Conservation (phyloP, 2,113 vertebrate species). For the Tenrec ecaudatus region DNA sequence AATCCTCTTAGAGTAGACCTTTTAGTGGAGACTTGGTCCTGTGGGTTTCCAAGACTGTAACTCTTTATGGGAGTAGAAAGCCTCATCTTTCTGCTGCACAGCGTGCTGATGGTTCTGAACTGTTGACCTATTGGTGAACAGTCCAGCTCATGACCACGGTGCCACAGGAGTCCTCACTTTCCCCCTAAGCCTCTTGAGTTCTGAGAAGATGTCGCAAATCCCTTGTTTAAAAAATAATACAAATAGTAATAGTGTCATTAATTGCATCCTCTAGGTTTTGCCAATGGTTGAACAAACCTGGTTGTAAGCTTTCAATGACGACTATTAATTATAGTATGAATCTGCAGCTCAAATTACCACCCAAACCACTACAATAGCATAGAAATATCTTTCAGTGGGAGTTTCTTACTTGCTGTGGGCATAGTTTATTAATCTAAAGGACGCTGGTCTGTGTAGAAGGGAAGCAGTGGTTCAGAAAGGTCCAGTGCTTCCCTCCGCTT, state of each 20-base stretch:
- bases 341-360: neutral
- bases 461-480: neutral
- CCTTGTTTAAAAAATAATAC: constrained; percentile 14
- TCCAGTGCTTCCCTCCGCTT: neutral
- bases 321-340: constrained; percentile 29
- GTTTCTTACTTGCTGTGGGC: neutral
- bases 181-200: neutral
- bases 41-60: too few relatives aligned
- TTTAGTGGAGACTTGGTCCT: too few relatives aligned
- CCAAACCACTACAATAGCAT: constrained; percentile 1
- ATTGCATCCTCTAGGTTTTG: constrained; percentile 2
- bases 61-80: too few relatives aligned
- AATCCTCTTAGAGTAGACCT: too few relatives aligned
- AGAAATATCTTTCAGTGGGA: neutral
- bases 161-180: neutral
- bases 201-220: neutral
- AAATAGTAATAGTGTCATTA: neutral
- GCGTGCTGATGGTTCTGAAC: too few relatives aligned
- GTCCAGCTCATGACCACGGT: too few relatives aligned
- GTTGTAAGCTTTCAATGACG: neutral
- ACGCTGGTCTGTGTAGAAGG: neutral
- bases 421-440: constrained; percentile 33
- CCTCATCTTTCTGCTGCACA: too few relatives aligned
- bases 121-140: too few relatives aligned
- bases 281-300: constrained; percentile 13